Base-by-base conservation (phyloP, 1,140 invertebrate species). In the Procambarus clarkii region DNA sequence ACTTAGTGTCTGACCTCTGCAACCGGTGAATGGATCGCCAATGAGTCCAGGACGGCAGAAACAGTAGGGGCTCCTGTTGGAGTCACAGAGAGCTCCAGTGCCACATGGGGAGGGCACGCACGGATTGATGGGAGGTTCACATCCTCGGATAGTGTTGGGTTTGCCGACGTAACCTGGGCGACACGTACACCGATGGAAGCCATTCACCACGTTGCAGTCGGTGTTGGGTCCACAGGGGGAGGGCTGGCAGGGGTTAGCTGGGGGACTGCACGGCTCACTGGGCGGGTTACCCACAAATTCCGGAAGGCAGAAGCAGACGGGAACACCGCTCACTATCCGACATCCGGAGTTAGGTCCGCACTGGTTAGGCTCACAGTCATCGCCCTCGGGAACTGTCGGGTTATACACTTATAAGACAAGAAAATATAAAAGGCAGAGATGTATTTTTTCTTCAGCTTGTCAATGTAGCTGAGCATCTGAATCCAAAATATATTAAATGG, bases 151-250 rank as follows among this genome's bases (percentile, higher is more conserved):
- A 0, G 97, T 98, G 93, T 98, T 98, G 0, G 97, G 97, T 94
- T 97, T 97, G 95, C 98, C 97, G 18, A 98, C 95, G 94, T 96
- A 98, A 34, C 97, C 97, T 88, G 96, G 95, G 86, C 98, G 95
- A 93, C 97, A 98, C 2, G 97, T 98, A 94, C 98, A 98, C 94
- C 98, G 97, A 0, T 97, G 96, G 93, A 97, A 97, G 69, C 97
- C 97, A 93, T 97, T 98, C 18, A 97, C 94, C 34, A 97, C 95
- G 0, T 97, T 95, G 93, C 98, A 98, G 93, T 97, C 96, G 3
- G 98, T 98, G 93, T 98, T 98, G 4, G 97, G 97, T 15, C 97
- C 98, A 94, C 97, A 98, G 0, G 97, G 97, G 60, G 97, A 98
- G 24, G 97, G 97, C 91, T 97, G 96, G 93, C 98, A 98, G 1